Conservation (phyloP, 2,113 vertebrate species). For the Probosciger aterrimus region DNA sequence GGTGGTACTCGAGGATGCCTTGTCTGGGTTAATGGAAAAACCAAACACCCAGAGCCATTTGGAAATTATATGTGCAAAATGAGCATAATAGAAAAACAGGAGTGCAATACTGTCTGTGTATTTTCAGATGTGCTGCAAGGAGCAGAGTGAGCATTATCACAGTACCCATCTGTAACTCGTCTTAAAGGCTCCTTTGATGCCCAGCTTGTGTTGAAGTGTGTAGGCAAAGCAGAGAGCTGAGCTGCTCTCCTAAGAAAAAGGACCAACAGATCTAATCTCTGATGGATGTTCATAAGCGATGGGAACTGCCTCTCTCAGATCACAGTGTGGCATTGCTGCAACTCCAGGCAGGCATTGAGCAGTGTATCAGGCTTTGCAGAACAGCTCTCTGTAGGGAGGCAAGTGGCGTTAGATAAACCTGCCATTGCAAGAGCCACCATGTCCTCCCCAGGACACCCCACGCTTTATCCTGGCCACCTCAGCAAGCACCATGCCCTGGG, state of each 20-base stretch:
- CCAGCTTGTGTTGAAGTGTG: background rate
- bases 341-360: background rate
- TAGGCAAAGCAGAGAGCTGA: background rate
- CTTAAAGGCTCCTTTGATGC: background rate
- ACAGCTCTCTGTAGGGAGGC: background rate
- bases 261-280: background rate
- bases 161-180: accelerated
- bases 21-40: background rate
- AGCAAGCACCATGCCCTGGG: background rate
- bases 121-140: background rate
- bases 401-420: accelerated
- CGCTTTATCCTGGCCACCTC: background rate
- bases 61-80: background rate
- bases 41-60: background rate
- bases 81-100: background rate
- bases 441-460: background rate
- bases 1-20: background rate
- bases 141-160: background rate
- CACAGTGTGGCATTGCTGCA: background rate
- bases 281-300: background rate
- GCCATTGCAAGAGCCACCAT: background rate
- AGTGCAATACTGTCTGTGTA: background rate
- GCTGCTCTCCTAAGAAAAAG: background rate
- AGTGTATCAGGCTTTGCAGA: background rate
- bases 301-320: background rate